phyloP scores from a whole-genome alignment of 2,888 invertebrate species.

The Drosophila mercatorum region DNA sequence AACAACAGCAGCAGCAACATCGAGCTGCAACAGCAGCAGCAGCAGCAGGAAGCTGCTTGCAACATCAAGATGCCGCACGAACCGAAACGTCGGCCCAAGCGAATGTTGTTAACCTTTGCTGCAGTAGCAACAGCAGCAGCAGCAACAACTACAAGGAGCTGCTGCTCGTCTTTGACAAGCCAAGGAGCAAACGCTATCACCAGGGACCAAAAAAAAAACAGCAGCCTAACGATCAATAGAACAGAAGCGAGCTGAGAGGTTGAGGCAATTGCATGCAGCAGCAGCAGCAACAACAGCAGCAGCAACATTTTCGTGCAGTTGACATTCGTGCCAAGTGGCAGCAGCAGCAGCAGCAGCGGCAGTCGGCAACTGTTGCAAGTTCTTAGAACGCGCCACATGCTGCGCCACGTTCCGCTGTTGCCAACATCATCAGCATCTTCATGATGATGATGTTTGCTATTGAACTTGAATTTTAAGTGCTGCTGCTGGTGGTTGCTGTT shows the following conservation, averaged over 20 bases:
- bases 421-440: constrained; percentile 44
- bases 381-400: constrained; percentile 79
- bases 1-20: constrained; percentile 35
- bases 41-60: constrained; percentile 71
- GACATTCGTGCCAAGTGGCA: constrained; percentile 79
- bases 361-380: constrained; percentile 77
- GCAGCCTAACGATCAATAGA: constrained; percentile 78
- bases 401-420: constrained; percentile 71
- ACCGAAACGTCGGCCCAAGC: constrained; percentile 62
- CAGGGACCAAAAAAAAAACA: constrained; percentile 61
- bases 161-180: constrained; percentile 74
- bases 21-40: constrained; percentile 55
- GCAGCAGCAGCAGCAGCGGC: constrained; percentile 34
- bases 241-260: constrained; percentile 63
- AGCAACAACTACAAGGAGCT: constrained; percentile 48
- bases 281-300: constrained; percentile 36
- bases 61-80: constrained; percentile 80
- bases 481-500: constrained; percentile 9
- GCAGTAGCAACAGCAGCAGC: constrained; percentile 41
- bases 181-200: constrained; percentile 78
- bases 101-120: constrained; percentile 78
- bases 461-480: constrained; percentile 78
- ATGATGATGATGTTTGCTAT: constrained; percentile 44
- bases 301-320: constrained; percentile 78
- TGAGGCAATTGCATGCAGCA: constrained; percentile 59